Conservation (phyloP, 2,888 invertebrate genomes). For the Brenthis ino region DNA sequence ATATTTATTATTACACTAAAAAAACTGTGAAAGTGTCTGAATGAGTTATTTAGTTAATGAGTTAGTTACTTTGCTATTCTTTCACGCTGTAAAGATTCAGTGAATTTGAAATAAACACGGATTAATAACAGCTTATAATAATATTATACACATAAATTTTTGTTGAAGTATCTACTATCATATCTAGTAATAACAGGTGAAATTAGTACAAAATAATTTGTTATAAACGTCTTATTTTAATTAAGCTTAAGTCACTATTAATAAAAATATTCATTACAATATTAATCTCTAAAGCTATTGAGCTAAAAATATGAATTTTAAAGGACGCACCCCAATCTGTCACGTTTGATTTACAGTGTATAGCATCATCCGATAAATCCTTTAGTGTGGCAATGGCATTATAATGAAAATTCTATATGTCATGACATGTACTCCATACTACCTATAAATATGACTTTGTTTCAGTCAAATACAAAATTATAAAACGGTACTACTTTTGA, state of each 20-base stretch:
- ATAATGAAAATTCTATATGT: neutral
- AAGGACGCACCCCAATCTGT: conserved; percentile 22
- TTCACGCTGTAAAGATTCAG: no score
- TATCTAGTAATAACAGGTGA: no score
- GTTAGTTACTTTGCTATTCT: no score
- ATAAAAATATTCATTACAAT: conserved; percentile 9
- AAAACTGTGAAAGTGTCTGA: no score
- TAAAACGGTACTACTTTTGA: neutral
- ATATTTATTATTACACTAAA: no score
- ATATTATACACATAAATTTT: no score
- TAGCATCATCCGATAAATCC: conserved; percentile 28
- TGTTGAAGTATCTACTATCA: no score
- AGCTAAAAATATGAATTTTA: conserved; percentile 8
- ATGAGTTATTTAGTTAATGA: no score
- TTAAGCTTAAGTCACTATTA: neutral
- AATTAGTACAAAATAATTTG: no score
- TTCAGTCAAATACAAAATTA: neutral
- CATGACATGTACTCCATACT: neutral
- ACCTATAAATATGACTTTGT: neutral
- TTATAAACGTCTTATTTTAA: neutral
- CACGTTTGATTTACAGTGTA: conserved; percentile 29
- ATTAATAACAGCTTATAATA: no score
- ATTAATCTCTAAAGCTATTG: neutral
- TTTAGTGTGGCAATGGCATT: conserved; percentile 20
- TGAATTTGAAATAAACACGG: no score